phyloP scores from a whole-genome alignment of 2,888 invertebrate species.

The Eurois occulta region DNA sequence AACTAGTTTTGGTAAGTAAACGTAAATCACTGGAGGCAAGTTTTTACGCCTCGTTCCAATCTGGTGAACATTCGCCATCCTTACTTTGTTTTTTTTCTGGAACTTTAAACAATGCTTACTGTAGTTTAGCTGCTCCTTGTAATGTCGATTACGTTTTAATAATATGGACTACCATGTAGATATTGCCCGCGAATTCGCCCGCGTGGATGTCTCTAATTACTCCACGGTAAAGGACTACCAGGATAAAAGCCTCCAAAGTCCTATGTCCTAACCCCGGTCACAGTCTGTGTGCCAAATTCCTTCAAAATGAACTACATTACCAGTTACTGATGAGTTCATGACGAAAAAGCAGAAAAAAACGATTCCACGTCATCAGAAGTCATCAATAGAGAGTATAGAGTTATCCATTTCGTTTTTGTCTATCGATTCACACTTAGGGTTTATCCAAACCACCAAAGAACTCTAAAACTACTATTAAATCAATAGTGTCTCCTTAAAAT shows the following conservation, averaged over 20 bases:
- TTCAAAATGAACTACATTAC: no score
- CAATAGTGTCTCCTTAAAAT: conserved; percentile 36
- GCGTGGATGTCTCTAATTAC: background rate
- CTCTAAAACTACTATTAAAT: conserved; percentile 19
- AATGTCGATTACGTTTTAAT: conserved; percentile 2
- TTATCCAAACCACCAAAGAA: conserved; percentile 2
- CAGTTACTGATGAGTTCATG: no score
- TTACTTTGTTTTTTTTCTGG: conserved; percentile 33
- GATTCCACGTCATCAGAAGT: background rate
- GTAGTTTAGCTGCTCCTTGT: conserved; percentile 12
- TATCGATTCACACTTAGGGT: background rate
- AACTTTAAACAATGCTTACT: conserved; percentile 43
- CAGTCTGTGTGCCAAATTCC: background rate
- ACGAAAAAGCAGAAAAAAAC: background rate
- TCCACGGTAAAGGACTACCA: no score
- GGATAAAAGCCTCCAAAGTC: no score
- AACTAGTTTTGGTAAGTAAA: conserved; percentile 54
- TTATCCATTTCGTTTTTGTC: no score
- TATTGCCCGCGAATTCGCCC: background rate
- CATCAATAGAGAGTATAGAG: no score
- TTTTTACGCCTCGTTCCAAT: conserved; percentile 59
- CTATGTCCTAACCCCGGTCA: background rate
- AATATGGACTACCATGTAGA: background rate
- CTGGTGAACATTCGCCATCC: conserved; percentile 52
- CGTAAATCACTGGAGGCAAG: conserved; percentile 46